Base-by-base conservation (phyloP, 2,888 invertebrate genomes). In the Notodonta dromedarius region DNA sequence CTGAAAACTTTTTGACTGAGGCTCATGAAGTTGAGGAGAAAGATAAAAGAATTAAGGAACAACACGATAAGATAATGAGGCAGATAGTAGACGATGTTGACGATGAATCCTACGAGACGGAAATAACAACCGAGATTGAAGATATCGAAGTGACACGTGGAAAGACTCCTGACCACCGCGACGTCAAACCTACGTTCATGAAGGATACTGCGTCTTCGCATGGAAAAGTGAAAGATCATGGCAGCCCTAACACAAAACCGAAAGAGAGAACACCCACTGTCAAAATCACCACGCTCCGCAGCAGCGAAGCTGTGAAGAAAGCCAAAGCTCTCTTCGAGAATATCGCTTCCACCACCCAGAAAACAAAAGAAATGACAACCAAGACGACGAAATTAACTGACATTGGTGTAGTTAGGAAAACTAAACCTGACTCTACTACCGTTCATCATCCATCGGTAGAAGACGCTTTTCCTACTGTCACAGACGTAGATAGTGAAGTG, bases 281-380 rank as follows among this genome's bases (percentile, higher is more conserved):
- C 9, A 93, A 92, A 77, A 86, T 90, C 65, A 91, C 93, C 9
- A 86, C 89, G 24, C 76, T 95, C 39, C 92, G 94, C 56, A 95
- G 94, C 71, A 95, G 94, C 55, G 95, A 96, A 71, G 95, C 95
- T n/a, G 95, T 96, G 0, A 94, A 95, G 57, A 95, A 95, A 84
- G 96, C 96, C 0, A 96, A 96, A 84, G 95, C 95, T 51, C 82
- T 96, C 48, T 96, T 96, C 85, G 96, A 96, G 88, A 96, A 94
- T 66, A 95, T 95, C 67, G 94, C 94, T 42, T 89, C 92, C 14
- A 86, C 88, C 24, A 84, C 87, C 44, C 79, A 84, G 67, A 85
- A 88, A 72, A 75, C 79, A 11, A 85, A 87, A 70, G 86, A 87
- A 51, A 72, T 73, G 5, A 67, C 68, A 40, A 58, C 68, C 16